Base-by-base conservation (phyloP, 2,113 vertebrate species). In the Cynocephalus volans region DNA sequence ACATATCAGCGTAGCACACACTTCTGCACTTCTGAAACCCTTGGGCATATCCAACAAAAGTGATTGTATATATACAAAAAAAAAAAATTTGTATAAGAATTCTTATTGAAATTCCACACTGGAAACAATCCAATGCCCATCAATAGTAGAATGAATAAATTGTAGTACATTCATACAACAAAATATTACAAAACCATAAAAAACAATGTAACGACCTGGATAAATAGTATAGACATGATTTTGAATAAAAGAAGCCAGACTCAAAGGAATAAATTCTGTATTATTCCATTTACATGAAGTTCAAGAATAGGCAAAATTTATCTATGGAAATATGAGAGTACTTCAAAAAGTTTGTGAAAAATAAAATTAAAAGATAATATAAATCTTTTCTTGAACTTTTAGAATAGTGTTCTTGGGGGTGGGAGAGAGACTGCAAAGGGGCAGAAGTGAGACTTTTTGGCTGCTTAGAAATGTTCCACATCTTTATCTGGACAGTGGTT, bases 261-360 rank as follows among this genome's bases (percentile, higher is more conserved):
- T 9, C 36, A 73, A 82, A 95, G 19, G 3, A 70, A 52, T 48
- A 85, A 64, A 60, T 72, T 50, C 19, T 75, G 7, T 65, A 77
- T 77, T 76, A 75, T 70, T 50, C 14, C 41, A 88, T 65, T 72
- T n/a, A 15, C 67, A 4, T 45, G 3, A 94, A 80, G 60, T 81
- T 96, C 69, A 80, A 86, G 41, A 86, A 88, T 1, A 82, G 54
- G n/a, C 8, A 88, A 96, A 76, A 60, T 48, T 45, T 31, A 62
- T 50, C 8, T 67, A 28, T 80, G 52, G 19, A 17, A 80, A 56
- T 48, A 75, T 48, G 96, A 58, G 18, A 41, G 41, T 41, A 41
- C 41, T 41, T 41, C 41, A 41, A 41, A 41, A 41, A 41, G 41
- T 41, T 41, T 41, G 41, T 41, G 41, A 41, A 41, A 41, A 41